These are phyloP conservation scores for Clanis bilineata DNA, from an alignment of 2,888 invertebrate genomes.

Conservation along the genomic window DNA sequence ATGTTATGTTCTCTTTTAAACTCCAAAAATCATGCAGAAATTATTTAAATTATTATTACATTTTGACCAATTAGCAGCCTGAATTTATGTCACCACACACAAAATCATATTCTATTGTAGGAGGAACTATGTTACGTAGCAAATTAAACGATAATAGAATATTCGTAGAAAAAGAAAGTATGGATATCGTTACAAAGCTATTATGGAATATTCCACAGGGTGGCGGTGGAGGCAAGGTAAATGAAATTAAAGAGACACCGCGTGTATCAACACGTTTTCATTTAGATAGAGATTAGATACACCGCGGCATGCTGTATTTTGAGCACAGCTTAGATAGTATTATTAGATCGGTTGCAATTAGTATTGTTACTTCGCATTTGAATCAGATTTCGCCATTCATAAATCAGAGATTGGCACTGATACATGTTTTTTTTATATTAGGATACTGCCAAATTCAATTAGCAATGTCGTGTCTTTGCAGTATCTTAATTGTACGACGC, in stretches of 20 bases:
- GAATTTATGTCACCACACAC: background rate
- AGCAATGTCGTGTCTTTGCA: slow-evolving; percentile 15
- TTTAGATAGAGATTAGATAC: slow-evolving; percentile 46
- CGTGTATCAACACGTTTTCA: slow-evolving; percentile 46
- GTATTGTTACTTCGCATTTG: background rate
- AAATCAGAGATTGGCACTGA: slow-evolving; percentile 11
- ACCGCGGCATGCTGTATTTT: slow-evolving; percentile 61
- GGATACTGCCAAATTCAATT: background rate
- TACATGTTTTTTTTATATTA: background rate
- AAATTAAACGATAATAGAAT: background rate
- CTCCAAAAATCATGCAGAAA: background rate
- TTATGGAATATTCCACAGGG: slow-evolving; percentile 71
- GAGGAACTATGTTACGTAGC: background rate
- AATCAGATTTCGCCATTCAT: background rate
- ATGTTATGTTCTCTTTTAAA: background rate
- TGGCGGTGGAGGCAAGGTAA: slow-evolving; percentile 78
- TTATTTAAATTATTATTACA: background rate
- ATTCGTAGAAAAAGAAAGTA: background rate
- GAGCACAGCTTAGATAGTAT: slow-evolving; percentile 49
- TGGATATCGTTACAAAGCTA: slow-evolving; percentile 39
- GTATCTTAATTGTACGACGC: background rate
- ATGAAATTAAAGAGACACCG: slow-evolving; percentile 42
- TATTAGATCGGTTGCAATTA: slow-evolving; percentile 45
- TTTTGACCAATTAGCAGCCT: background rate
- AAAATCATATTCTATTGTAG: background rate